Conservation (phyloP, 1,140 invertebrate species). For the Sweltsa coloradensis region DNA sequence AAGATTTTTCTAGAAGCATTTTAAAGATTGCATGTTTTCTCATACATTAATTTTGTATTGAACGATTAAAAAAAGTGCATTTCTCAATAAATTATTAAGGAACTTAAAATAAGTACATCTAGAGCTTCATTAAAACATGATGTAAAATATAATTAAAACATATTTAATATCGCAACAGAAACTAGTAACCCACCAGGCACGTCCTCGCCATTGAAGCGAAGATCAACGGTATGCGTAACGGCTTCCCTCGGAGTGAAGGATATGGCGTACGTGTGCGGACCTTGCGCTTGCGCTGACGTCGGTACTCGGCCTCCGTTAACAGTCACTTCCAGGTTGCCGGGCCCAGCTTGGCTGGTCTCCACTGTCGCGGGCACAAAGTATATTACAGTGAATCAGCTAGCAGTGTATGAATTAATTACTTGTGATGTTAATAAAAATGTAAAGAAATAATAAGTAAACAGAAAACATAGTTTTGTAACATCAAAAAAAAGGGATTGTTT, state of each 20-base stretch:
- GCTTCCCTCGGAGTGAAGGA: conserved; percentile 89
- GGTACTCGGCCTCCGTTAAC: conserved; percentile 92
- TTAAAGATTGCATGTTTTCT: no score
- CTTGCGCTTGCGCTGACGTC: conserved; percentile 88
- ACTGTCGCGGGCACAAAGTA: conserved; percentile 42
- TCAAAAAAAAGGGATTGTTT: no score
- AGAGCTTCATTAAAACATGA: no score
- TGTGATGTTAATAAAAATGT: background rate
- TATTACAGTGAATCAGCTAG: background rate
- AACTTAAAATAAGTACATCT: no score
- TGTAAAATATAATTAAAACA: no score
- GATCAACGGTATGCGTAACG: conserved; percentile 78
- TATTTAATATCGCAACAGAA: no score
- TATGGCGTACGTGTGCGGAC: conserved; percentile 92
- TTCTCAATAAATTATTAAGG: no score
- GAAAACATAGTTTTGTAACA: no score
- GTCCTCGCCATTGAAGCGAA: conserved; percentile 91
- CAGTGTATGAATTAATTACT: background rate
- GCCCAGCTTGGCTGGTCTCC: conserved; percentile 92
- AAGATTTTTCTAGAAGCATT: no score
- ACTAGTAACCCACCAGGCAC: conserved; percentile 59
- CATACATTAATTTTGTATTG: no score
- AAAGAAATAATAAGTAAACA: no score
- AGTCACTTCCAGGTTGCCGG: conserved; percentile 92
- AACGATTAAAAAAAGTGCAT: no score